Evolutionary conservation across 2,888 invertebrate species (phyloP), one percentile per base, ranked within the genome.

Genomic region (Stenchaetothrips biformis): DNA sequence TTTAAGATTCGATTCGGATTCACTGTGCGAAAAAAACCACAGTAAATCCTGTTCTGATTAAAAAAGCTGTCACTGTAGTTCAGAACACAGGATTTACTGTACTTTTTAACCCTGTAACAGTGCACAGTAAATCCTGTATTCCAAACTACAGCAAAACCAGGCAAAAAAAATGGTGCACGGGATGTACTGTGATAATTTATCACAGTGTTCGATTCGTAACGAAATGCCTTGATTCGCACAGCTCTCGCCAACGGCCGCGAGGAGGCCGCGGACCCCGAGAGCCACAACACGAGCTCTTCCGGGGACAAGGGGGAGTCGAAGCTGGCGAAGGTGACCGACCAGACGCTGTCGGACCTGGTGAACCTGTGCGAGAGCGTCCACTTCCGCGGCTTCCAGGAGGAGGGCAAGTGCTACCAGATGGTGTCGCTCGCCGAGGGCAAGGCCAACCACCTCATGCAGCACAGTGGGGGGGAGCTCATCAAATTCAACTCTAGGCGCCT

Each of bases 381-480:
- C 78, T 88, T 88, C 84, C 85, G 85, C 49, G 84, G 85, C 37
- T 86, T 87, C 77, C 84, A 86, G 16, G 81, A 85, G 67, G 67
- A 21, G 87, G 88, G 86, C 81, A 86, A 87, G 62, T 87, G 86
- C 82, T 87, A 86, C 82, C 86, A 88, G 81, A 89, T 89, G 85
- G 87, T 88, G 37, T 90, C 89, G 0, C 86, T 90, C 81, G 87
- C 87, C 11, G 90, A 90, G 83, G 86, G 86, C 80, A 89, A 88
- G 82, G 88, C 89, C 3, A 82, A 85, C 81, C 86, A 86, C 77
- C 83, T 89, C 77, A 84, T 87, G 49, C 85, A 86, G 67, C 85
- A 85, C 49, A 80, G 85, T 9, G 83, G 86, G 0, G 82, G 83
- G 11, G 85, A 85, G 0, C 87, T 89, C 80, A 86, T 88, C 74